Evolutionary conservation across 2,797 vertebrate species (phyloP), one percentile per base, ranked within the genome.

Genomic region (Geotrypetes seraphini): DNA sequence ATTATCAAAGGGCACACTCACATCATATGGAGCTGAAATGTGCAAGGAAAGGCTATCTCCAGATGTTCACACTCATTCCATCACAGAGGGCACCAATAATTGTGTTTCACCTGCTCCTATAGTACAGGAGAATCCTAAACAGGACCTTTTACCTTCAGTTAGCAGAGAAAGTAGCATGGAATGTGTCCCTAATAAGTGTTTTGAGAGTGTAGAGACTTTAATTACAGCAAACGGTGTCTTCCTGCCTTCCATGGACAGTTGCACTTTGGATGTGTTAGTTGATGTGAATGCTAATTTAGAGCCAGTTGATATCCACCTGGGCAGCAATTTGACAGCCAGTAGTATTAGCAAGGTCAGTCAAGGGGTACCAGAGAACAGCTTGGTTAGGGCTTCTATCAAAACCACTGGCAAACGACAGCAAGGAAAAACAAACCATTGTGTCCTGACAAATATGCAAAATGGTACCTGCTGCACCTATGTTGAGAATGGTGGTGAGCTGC

Each of bases 1-100:
- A 48, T 72, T 76, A 15, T 93, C 84, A 0, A 92, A 88, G 72
- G 88, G 87, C 0, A 97, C 92, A 4, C 70, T 92, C 22, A 96
- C 91, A 0, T 82, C 83, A 34, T n/a, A n/a, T n/a, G 36, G 66
- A 25, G 56, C 43, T 5, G 68, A 57, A 28, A 34, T 7, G 0
- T 62, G 63, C 2, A 75, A 72, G 6, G 80, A 79, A 1, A 0
- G 35, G 1, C 1, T 1, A 0, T 22, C 40, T 14, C 46, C 65
- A 3, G 65, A 53, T 7, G 0, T 31, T 29, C 9, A 16, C 14
- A 19, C n/a, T n/a, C 39, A 35, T 13, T 16, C 37, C 8, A 24
- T 19, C 0, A 16, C 16, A 21, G 6, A 11, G 7, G 13, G 21
- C 11, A 18, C 12, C 3, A 25, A 25, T 2, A 53, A 51, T 9